A percentile compares a stretch with the other conserved stretches of the same genome.
phyloP scores from a whole-genome alignment of 2,888 invertebrate species.

The Napeogenes inachia region DNA sequence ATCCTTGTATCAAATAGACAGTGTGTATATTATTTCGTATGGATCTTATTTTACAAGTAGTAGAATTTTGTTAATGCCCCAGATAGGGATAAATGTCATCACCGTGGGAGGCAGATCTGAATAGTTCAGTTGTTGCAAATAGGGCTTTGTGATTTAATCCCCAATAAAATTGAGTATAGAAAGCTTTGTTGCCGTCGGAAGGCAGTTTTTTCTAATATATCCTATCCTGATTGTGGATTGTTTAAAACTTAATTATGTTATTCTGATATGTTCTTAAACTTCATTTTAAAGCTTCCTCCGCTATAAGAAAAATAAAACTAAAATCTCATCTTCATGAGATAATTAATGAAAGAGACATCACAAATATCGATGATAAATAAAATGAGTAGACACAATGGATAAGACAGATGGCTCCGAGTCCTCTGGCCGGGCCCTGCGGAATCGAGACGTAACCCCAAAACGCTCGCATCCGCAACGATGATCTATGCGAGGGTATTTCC shows the following conservation, averaged over 20 bases:
- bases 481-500: slow-evolving; percentile 75
- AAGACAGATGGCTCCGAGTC: slow-evolving; percentile 56
- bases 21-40: slow-evolving; percentile 5
- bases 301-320: no score
- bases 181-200: slow-evolving; percentile 5
- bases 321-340: not conserved
- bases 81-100: slow-evolving; percentile 12
- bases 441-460: slow-evolving; percentile 68
- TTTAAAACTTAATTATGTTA: no score
- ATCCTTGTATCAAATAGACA: slow-evolving; percentile 2
- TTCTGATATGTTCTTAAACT: no score
- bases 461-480: slow-evolving; percentile 66
- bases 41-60: not conserved
- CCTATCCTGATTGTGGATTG: no score
- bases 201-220: not conserved
- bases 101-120: slow-evolving; percentile 11
- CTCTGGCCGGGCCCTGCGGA: slow-evolving; percentile 49
- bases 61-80: slow-evolving; percentile 2
- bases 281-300: no score
- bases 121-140: slow-evolving; percentile 7
- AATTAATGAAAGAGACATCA: slow-evolving; percentile 3
- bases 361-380: slow-evolving; percentile 38
- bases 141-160: slow-evolving; percentile 15
- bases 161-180: slow-evolving; percentile 6
- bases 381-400: slow-evolving; percentile 53